Evolutionary conservation across 2,113 vertebrate species (phyloP), one percentile per base, ranked within the genome.

Genomic region (Tricholaema leucomelas): DNA sequence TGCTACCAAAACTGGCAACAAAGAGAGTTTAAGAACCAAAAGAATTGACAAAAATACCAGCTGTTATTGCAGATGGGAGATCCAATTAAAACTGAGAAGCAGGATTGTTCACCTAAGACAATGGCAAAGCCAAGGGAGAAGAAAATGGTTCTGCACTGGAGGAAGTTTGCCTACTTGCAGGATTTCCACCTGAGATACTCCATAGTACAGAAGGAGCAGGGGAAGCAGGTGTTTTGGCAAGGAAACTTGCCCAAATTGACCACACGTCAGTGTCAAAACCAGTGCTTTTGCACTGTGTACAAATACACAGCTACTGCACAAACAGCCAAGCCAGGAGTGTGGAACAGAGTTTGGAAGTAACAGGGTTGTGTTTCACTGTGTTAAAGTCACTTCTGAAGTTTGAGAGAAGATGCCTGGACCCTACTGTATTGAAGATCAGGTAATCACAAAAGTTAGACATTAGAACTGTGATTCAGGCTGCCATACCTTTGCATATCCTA

Each of bases 121-220:
- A 76, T 23, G 55, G 77, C 65, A 77, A n/a, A 75, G 73, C 42
- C 13, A 15, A 80, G 35, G 42, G 15, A 80, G 67, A 77, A 85
- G 46, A 91, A 74, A 87, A 79, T 0, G 1, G 10, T 66, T 28
- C 27, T 3, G 8, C 7, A 6, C 20, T 36, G 69, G 20, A 85
- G 74, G 92, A 92, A 93, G 64, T 5, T 13, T 27, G 35, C 23
- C 79, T 30, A 1, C 56, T 61, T 5, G 44, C 72, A 95, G 82
- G 72, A 94, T 85, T 90, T 83, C 85, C 75, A 93, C 71, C 93
- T 78, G 81, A 80, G 59, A 21, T 13, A 50, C 55, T 73, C 44
- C 40, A 59, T 24, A 35, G 33, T 6, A 16, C 1, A 69, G 14
- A 20, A 91, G 31, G 28, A 60, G 54, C 61, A 65, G 35, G 59